Evolutionary conservation across 2,888 invertebrate species (phyloP).

Genomic region (Alsophila aescularia): DNA sequence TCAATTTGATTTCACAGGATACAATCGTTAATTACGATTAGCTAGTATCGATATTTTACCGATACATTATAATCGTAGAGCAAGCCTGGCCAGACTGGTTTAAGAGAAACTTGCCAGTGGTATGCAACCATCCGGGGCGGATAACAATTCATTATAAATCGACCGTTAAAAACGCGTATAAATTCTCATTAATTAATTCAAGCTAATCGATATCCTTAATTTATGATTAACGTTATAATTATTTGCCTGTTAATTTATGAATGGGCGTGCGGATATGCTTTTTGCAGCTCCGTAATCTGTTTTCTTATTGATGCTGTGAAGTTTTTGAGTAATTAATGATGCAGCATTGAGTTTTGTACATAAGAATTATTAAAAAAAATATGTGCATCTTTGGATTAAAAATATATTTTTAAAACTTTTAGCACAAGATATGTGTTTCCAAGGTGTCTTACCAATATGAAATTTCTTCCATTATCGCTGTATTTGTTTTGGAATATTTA

Average conservation of each 20-base stretch:
- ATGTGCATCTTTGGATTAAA: neutral
- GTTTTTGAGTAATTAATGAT: neutral
- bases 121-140: constrained; percentile 69
- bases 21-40: constrained; percentile 76
- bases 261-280: constrained; percentile 29
- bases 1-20: constrained; percentile 75
- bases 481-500: constrained; percentile 15
- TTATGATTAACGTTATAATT: constrained; percentile 34
- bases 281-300: constrained; percentile 11
- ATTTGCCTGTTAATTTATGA: constrained; percentile 31
- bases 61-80: constrained; percentile 57
- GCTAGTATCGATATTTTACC: constrained; percentile 73
- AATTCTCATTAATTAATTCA: constrained; percentile 35
- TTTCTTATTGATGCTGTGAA: constrained; percentile 6
- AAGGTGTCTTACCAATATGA: constrained; percentile 2
- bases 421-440: neutral
- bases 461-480: constrained; percentile 2
- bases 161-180: constrained; percentile 34
- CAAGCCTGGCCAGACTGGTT: constrained; percentile 66
- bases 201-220: constrained; percentile 38
- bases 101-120: constrained; percentile 72
- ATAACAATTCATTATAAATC: constrained; percentile 30
- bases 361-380: neutral
- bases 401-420: neutral
- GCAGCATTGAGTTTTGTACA: neutral